Evolutionary conservation across 1,140 invertebrate species (phyloP).

Genomic region (Bombus pascuorum): DNA sequence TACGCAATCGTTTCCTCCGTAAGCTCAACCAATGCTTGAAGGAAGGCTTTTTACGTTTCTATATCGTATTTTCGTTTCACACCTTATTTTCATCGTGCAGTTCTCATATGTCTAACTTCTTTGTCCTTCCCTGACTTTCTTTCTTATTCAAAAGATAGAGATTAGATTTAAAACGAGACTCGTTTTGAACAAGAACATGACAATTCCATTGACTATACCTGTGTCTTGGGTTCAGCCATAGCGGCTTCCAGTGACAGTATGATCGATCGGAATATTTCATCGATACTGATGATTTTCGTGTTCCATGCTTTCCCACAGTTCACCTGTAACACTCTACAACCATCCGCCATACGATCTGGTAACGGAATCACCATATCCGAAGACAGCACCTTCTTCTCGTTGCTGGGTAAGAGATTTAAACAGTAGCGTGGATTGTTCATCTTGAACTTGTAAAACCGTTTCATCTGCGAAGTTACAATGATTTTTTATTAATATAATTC

Average conservation of each 20-base stretch:
- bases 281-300: constrained; percentile 83
- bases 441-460: constrained; percentile 84
- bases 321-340: constrained; percentile 83
- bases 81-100: neutral
- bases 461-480: constrained; percentile 79
- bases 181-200: too few relatives aligned
- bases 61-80: neutral
- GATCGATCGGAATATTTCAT: constrained; percentile 84
- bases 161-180: too few relatives aligned
- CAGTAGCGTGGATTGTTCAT: constrained; percentile 83
- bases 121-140: too few relatives aligned
- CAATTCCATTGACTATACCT: constrained; percentile 75
- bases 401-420: constrained; percentile 81
- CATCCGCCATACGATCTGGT: constrained; percentile 83
- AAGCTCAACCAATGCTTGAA: neutral
- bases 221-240: constrained; percentile 85
- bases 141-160: too few relatives aligned
- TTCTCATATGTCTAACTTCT: neutral
- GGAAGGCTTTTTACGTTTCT: neutral
- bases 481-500: neutral
- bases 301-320: constrained; percentile 87
- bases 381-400: constrained; percentile 81
- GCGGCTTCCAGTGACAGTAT: constrained; percentile 85
- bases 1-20: neutral
- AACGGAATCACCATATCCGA: constrained; percentile 84